Evolutionary conservation across 2,797 vertebrate species (phyloP), one percentile per base, ranked within the genome.

Genomic region (Gallinago nigripennis): DNA sequence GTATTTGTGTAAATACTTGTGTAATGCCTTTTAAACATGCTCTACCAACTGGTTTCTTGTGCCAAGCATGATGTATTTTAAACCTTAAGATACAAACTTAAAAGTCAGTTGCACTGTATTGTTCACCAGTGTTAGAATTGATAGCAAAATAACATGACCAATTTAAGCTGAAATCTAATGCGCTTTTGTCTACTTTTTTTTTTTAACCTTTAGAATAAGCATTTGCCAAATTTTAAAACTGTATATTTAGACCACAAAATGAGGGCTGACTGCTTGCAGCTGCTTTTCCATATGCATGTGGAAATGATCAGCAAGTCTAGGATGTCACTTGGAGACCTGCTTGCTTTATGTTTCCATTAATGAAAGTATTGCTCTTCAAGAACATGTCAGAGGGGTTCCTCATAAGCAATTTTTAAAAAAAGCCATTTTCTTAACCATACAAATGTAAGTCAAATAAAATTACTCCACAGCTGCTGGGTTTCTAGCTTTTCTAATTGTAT

Each of bases 401-500:
- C 39, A 70, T 68, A 85, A 92, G 63, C 70, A 57, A 64, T 87
- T 85, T 85, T 77, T 12, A 2, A 4, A 9, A 33, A 83, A 90
- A 90, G 80, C 25, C 73, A 65, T 73, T 95, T 95, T 72, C 82
- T 88, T 86, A 86, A 51, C 81, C 60, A 2, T 87, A 82, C 68
- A 94, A 83, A 89, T 56, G 54, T 35, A 94, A 95, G 71, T 87
- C 82, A 95, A 91, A 92, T 65, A 94, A 92, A 92, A 92, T 90
- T 93, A 92, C 70, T 92, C 66, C 37, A 79, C 64, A 92, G 71
- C 76, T 92, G 68, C 77, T 91, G 75, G 73, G 23, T 84, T 95
- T 83, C 94, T 83, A 83, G 93, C 77, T 93, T 93, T 86, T 82
- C 80, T 96, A 95, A 95, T 92, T 82, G 65, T 88, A 84, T 97